Evolutionary conservation across 2,888 invertebrate species (phyloP).

Genomic region (Carcina quercana): DNA sequence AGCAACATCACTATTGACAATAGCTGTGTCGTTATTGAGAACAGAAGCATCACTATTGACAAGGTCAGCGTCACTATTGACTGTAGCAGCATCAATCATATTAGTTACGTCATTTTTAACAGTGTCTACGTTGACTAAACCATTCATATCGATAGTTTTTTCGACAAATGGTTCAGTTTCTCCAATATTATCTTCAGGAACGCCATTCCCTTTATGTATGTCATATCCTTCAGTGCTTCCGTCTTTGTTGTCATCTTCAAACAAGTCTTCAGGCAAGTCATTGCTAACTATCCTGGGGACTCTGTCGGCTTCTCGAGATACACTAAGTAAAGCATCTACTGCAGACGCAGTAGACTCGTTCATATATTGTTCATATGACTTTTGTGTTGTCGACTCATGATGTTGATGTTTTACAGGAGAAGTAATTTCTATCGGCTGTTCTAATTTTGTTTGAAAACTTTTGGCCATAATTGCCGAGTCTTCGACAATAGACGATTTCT

Average conservation of each 20-base stretch:
- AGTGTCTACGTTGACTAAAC: not conserved
- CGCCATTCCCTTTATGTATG: constrained; percentile 18
- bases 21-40: too few relatives aligned
- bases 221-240: constrained; percentile 29
- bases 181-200: constrained; percentile 11
- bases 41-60: too few relatives aligned
- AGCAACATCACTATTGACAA: too few relatives aligned
- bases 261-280: constrained; percentile 61
- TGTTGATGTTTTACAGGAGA: constrained; percentile 12
- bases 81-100: too few relatives aligned
- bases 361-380: constrained; percentile 36
- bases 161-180: too few relatives aligned
- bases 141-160: not conserved
- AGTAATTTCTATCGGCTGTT: not conserved
- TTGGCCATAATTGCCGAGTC: too few relatives aligned
- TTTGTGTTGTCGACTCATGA: constrained; percentile 19
- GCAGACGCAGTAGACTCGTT: constrained; percentile 62
- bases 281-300: constrained; percentile 55
- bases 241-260: constrained; percentile 61
- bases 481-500: too few relatives aligned
- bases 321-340: constrained; percentile 62
- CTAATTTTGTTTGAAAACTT: not conserved
- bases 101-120: not conserved
- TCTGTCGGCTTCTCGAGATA: constrained; percentile 57
- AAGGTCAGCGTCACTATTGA: too few relatives aligned